Percentiles rank a stretch among this genome's conserved stretches.
Evolutionary conservation across 2,888 invertebrate genomes (phyloP).

Genomic region (Caenorhabditis wallacei): DNA sequence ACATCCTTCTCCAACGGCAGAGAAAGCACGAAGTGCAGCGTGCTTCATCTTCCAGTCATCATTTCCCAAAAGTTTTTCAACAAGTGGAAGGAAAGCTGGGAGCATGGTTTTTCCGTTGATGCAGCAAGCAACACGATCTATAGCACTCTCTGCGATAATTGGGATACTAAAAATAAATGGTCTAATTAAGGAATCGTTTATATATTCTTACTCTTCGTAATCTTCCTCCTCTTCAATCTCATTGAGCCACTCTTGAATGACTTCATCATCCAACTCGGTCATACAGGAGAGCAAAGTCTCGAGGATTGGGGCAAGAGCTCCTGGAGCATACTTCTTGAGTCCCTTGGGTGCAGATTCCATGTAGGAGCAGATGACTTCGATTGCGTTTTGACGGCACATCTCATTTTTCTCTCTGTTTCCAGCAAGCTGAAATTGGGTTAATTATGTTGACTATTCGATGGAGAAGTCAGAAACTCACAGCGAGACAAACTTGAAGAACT

Average conservation of each 20-base stretch:
- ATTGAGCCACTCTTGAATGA: constrained; percentile 90
- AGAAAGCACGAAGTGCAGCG: constrained; percentile 98
- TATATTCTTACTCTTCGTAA: constrained; percentile 86
- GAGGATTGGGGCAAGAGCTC: constrained; percentile 88
- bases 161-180: constrained; percentile 86
- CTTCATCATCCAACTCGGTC: constrained; percentile 95
- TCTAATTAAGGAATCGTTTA: neutral
- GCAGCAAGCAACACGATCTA: constrained; percentile 97
- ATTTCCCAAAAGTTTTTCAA: constrained; percentile 49
- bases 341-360: constrained; percentile 97
- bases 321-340: constrained; percentile 93
- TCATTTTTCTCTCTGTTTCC: constrained; percentile 84
- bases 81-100: constrained; percentile 86
- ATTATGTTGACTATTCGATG: neutral
- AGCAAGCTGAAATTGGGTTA: constrained; percentile 62
- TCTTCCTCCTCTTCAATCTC: constrained; percentile 92
- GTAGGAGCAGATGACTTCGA: constrained; percentile 91
- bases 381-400: constrained; percentile 91
- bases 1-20: constrained; percentile 98
- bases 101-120: constrained; percentile 95
- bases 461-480: constrained; percentile 85
- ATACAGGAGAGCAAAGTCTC: constrained; percentile 94
- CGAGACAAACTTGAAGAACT: constrained; percentile 93
- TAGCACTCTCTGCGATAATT: constrained; percentile 95
- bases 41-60: constrained; percentile 87